A percentile compares a stretch with the other conserved stretches of the same genome.
Conservation (phyloP, 1,140 invertebrate species). For the Pentalonia nigronervosa region DNA sequence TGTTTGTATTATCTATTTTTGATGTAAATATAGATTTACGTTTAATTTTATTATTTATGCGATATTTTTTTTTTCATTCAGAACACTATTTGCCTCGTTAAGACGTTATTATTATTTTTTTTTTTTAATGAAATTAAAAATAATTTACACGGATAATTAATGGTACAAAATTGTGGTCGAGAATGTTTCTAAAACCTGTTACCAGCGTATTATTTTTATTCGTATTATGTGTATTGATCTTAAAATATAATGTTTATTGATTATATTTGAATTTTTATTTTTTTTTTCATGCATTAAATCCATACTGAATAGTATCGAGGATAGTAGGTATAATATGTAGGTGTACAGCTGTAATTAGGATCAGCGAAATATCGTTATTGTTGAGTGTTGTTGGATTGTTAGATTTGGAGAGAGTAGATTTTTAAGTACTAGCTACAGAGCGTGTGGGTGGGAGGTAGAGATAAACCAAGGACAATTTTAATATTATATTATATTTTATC, state of each 20-base stretch:
- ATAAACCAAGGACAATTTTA: neutral
- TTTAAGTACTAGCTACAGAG: neutral
- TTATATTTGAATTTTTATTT: neutral
- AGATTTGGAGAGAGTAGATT: neutral
- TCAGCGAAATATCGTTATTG: neutral
- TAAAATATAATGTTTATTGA: constrained; percentile 52
- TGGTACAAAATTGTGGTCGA: constrained; percentile 16
- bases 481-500: neutral
- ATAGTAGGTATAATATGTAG: neutral
- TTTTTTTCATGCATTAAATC: neutral
- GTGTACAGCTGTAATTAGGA: neutral
- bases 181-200: constrained; percentile 44
- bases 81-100: constrained; percentile 30
- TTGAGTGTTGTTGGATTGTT: neutral
- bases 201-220: constrained; percentile 53
- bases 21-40: constrained; percentile 57
- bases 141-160: constrained; percentile 36
- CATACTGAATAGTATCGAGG: neutral
- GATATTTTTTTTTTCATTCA: constrained; percentile 37
- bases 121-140: constrained; percentile 21
- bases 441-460: neutral
- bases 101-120: constrained; percentile 21
- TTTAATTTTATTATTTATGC: constrained; percentile 57
- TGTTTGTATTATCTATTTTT: constrained; percentile 59
- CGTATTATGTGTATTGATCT: constrained; percentile 38